phyloP scores from a whole-genome alignment of 2,888 invertebrate species.

The Orthonevra nobilis region DNA sequence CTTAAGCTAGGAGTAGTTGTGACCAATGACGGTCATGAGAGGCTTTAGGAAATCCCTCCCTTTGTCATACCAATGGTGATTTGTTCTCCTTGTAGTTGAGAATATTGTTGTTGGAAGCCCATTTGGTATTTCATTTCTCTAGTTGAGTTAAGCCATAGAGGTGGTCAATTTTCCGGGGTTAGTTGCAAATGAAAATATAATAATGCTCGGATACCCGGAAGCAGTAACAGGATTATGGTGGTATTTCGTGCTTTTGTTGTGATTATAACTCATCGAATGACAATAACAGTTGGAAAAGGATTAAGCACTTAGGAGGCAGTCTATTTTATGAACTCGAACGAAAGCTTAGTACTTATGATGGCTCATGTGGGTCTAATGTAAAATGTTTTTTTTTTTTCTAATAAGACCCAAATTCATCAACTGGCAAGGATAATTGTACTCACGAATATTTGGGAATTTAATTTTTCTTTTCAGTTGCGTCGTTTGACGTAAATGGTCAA shows the following conservation, averaged over 20 bases:
- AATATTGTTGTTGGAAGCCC: constrained; percentile 29
- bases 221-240: constrained; percentile 37
- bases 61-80: constrained; percentile 38
- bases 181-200: constrained; percentile 26
- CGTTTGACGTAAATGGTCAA: too few relatives aligned
- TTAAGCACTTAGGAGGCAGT: constrained; percentile 26
- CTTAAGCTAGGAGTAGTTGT: constrained; percentile 3
- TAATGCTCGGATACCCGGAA: constrained; percentile 27
- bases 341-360: too few relatives aligned
- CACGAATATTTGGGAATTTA: too few relatives aligned
- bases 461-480: too few relatives aligned
- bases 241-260: constrained; percentile 48
- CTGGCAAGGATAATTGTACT: too few relatives aligned
- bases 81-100: constrained; percentile 17
- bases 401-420: too few relatives aligned
- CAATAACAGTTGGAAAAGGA: constrained; percentile 44
- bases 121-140: constrained; percentile 45
- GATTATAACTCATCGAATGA: constrained; percentile 49
- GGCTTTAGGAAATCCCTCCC: constrained; percentile 49
- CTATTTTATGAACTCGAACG: too few relatives aligned
- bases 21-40: constrained; percentile 9
- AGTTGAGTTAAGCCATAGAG: constrained; percentile 8
- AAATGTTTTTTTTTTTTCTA: too few relatives aligned
- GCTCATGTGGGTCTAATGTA: too few relatives aligned
- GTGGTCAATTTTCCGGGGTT: constrained; percentile 7